These are phyloP conservation scores for Theonella swinhoei DNA, from an alignment of 37 sponge, comb jelly and placozoan species.

Conservation along the genomic window DNA sequence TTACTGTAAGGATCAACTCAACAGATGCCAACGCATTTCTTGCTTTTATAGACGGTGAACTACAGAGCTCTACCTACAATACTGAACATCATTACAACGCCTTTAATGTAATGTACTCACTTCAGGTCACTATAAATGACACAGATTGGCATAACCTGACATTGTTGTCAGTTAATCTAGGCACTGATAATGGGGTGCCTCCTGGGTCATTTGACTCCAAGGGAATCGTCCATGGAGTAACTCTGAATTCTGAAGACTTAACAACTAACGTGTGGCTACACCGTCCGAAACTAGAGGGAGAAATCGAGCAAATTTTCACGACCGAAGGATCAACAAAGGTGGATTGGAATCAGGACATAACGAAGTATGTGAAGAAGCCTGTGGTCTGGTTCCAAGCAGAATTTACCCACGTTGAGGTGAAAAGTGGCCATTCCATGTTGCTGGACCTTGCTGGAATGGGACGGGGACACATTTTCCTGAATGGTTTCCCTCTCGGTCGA, in stretches of 20 bases:
- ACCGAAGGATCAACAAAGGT: background rate
- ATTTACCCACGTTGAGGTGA: background rate
- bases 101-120: background rate
- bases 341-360: constrained; percentile 6
- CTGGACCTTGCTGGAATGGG: constrained; percentile 37
- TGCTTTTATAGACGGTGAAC: constrained; percentile 28
- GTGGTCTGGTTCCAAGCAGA: constrained; percentile 40
- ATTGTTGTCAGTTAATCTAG: constrained; percentile 36
- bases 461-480: constrained; percentile 37
- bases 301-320: constrained; percentile 27
- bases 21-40: constrained; percentile 5
- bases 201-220: constrained; percentile 7
- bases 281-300: constrained; percentile 35
- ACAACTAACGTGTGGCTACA: constrained; percentile 38
- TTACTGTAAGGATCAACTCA: constrained; percentile 1
- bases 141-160: background rate
- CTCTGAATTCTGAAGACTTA: constrained; percentile 7
- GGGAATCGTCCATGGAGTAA: constrained; percentile 28
- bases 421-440: constrained; percentile 6
- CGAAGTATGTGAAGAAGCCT: background rate
- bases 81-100: background rate
- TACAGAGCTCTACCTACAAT: background rate
- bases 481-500: constrained; percentile 59
- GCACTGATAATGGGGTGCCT: background rate
- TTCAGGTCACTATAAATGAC: background rate